Evolutionary conservation across 2,797 vertebrate genomes (phyloP).

Genomic region (Bufotes viridis): DNA sequence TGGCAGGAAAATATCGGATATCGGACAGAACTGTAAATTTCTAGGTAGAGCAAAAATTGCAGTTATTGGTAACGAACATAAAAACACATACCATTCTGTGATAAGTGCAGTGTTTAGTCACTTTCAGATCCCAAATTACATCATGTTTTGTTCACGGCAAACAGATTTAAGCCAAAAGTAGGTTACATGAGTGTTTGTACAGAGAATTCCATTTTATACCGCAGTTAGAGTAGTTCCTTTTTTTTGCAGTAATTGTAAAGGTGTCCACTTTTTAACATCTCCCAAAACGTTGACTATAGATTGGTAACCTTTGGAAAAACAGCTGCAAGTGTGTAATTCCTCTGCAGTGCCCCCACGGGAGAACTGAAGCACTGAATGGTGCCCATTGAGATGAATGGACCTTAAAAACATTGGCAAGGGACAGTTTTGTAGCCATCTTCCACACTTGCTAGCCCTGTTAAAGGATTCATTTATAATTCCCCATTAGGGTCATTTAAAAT

Average conservation of each 20-base stretch:
- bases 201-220: no score
- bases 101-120: slow-evolving; percentile 5
- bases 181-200: background rate
- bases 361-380: no score
- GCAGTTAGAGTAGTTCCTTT: background rate
- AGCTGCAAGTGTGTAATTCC: no score
- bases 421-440: no score
- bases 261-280: background rate
- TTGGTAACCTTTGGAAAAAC: background rate
- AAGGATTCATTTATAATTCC: no score
- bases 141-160: slow-evolving; percentile 5
- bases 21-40: slow-evolving; percentile 3
- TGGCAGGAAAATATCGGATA: background rate
- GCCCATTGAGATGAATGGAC: no score
- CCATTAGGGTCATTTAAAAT: no score
- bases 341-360: no score
- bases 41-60: slow-evolving; percentile 11
- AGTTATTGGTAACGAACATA: slow-evolving; percentile 36
- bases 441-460: no score
- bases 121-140: slow-evolving; percentile 10
- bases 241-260: background rate
- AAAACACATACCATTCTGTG: slow-evolving; percentile 33
- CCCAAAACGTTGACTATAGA: background rate
- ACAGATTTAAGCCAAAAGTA: slow-evolving; percentile 1
- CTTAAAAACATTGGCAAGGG: no score